Evolutionary conservation across 2,797 vertebrate species (phyloP).

Genomic region (Merluccius polli): DNA sequence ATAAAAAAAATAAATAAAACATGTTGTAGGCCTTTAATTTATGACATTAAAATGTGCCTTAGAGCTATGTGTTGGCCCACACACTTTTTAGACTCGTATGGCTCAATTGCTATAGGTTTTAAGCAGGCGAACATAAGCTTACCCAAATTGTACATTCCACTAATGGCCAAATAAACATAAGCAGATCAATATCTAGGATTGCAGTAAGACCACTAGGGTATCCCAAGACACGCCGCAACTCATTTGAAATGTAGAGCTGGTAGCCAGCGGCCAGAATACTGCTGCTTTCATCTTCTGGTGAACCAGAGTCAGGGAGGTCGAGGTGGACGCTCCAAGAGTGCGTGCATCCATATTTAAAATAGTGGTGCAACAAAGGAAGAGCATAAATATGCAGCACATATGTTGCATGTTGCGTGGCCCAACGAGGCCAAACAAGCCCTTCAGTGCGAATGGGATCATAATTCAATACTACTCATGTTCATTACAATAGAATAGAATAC

Average conservation of each 20-base stretch:
- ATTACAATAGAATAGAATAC: neutral
- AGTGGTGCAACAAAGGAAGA: neutral
- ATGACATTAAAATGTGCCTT: neutral
- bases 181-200: constrained; percentile 31
- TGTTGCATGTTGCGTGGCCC: neutral
- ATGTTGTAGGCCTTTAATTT: neutral
- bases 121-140: neutral
- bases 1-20: too few relatives aligned
- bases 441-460: neutral
- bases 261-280: constrained; percentile 38
- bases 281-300: constrained; percentile 51
- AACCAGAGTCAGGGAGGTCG: constrained; percentile 22
- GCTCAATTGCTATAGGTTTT: neutral
- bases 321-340: constrained; percentile 6
- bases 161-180: too few relatives aligned
- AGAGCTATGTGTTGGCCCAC: neutral
- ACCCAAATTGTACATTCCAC: too few relatives aligned
- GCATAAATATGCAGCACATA: neutral
- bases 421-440: neutral
- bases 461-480: neutral
- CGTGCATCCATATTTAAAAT: neutral
- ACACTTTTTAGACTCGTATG: neutral
- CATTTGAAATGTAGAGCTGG: constrained; percentile 34
- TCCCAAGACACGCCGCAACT: constrained; percentile 37
- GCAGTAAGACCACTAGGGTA: constrained; percentile 23